phyloP scores from a whole-genome alignment of 1,140 invertebrate genomes.

The Caenorhabditis remanei region DNA sequence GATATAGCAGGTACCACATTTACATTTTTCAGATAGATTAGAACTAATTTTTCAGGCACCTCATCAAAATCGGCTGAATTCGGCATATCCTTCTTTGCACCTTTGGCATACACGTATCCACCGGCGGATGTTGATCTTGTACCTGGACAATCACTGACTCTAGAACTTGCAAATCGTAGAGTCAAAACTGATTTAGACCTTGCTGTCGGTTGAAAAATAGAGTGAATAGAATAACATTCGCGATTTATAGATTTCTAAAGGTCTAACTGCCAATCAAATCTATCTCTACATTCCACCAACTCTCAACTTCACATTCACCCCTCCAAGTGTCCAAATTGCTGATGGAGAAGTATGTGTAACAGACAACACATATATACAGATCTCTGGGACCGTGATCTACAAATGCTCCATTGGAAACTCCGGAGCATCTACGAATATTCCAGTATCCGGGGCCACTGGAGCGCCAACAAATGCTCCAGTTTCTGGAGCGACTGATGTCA shows the following conservation, averaged over 20 bases:
- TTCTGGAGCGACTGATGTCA: not conserved
- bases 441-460: not conserved
- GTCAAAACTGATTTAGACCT: constrained; percentile 18
- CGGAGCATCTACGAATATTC: not conserved
- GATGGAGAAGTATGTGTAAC: not conserved
- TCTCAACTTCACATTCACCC: constrained; percentile 7
- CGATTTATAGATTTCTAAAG: constrained; percentile 1
- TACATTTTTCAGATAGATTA: not conserved
- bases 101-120: not conserved
- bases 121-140: not conserved
- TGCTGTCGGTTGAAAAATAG: not conserved
- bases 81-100: constrained; percentile 16
- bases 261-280: constrained; percentile 5
- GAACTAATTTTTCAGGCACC: not conserved
- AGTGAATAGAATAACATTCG: not conserved
- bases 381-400: not conserved
- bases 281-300: constrained; percentile 11
- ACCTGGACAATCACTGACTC: not conserved
- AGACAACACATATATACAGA: not conserved
- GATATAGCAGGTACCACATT: not conserved
- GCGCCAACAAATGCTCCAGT: not conserved
- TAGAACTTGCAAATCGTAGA: not conserved
- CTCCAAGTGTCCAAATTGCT: not conserved
- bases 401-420: not conserved
- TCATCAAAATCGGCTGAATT: not conserved